Conservation (phyloP, 2,113 vertebrate species). For the Clarias batrachus region DNA sequence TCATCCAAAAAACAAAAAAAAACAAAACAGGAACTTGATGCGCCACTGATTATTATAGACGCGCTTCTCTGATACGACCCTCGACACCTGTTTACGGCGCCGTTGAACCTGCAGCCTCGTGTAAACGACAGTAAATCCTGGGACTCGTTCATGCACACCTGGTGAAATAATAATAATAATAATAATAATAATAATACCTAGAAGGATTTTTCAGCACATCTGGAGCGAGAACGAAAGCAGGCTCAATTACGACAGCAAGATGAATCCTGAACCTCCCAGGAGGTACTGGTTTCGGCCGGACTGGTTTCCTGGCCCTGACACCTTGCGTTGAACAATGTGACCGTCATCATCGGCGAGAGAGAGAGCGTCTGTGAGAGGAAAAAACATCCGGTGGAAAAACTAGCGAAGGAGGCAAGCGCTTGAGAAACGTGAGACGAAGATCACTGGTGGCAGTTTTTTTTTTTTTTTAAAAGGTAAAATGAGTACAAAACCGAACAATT, state of each 20-base stretch:
- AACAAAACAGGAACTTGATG: conserved; percentile 17
- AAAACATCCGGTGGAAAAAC: no score
- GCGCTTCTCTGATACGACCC: neutral
- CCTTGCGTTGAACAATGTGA: neutral
- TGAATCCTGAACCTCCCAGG: neutral
- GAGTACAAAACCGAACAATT: neutral
- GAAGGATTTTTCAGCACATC: neutral
- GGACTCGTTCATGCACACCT: neutral
- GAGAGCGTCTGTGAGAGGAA: no score
- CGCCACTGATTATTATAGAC: neutral
- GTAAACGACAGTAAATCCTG: neutral
- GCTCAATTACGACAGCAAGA: neutral
- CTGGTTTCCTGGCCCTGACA: neutral
- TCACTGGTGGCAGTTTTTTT: no score
- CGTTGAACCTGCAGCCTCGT: neutral
- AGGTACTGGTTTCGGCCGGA: neutral
- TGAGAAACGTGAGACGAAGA: neutral
- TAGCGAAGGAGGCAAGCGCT: no score
- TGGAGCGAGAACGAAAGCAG: neutral
- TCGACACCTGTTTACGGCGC: neutral
- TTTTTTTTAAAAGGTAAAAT: no score
- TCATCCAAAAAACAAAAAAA: neutral
- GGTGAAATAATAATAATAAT: neutral
- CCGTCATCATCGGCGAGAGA: neutral
- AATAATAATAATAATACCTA: neutral